Evolutionary conservation across 2,888 invertebrate genomes (phyloP), one percentile per base, ranked within the genome.

Genomic region (Agonopterix alstromeriana): DNA sequence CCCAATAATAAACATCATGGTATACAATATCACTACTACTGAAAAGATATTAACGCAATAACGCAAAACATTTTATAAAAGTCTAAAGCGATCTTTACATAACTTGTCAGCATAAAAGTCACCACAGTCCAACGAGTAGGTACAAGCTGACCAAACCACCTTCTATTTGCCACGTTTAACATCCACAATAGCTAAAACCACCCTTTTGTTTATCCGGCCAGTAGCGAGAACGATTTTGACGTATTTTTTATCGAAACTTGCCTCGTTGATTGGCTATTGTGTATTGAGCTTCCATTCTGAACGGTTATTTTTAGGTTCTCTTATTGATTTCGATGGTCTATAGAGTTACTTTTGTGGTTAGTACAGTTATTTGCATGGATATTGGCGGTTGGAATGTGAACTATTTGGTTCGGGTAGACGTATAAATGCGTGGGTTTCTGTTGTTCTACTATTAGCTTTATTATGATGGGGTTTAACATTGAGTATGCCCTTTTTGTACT

Each of bases 91-190:
- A 27, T 27, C 5, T 5, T 5, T 1, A 27, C 27, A 5, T 0
- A 27, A 27, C 27, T 27, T 27, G 27, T 27, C 27, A 27, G 27
- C 5, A 27, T 27, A 27, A 27, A 27, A 27, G 27, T 27, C 27
- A 27, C 27, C 27, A 27, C 27, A 27, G 27, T 27, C 27, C 27
- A 27, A 27, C 27, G 7, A 27, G 5, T 27, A 27, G 27, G 27
- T 27, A 27, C 27, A 5, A 27, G 27, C 70, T 68, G 69, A 71
- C 68, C 69, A 67, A 73, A 73, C 62, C 66, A 61, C 54, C 53
- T 51, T 58, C 57, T 54, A 58, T 64, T 63, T 56, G 60, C 61
- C 58, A 57, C 65, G 61, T 65, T 66, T 63, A 61, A 63, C 57
- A 57, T 56, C 55, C 54, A 56, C 55, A 53, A 56, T 55, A 48